Conservation (phyloP, 2,113 vertebrate species). For the Archocentrus centrarchus region DNA sequence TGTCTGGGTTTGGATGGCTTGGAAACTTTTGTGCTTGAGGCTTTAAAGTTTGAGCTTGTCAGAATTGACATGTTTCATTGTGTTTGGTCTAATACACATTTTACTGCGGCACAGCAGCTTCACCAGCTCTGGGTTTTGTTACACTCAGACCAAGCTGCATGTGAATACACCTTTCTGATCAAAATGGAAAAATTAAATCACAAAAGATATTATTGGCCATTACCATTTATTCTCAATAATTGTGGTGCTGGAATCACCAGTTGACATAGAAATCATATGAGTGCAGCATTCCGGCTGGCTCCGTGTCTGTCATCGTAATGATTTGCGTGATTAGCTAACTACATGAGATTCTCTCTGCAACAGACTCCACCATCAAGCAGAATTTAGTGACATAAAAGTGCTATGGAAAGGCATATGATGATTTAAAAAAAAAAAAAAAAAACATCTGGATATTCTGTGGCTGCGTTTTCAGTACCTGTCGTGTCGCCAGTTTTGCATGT, state of each 20-base stretch:
- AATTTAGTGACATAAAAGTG: conserved; percentile 12
- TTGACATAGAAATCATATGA: neutral
- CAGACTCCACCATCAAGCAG: neutral
- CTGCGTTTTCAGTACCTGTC: conserved; percentile 15
- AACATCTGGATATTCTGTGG: neutral
- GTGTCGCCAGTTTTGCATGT: neutral
- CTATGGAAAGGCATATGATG: neutral
- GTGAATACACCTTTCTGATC: neutral
- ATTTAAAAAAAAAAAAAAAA: neutral
- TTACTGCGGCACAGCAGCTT: neutral
- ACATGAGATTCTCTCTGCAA: no score
- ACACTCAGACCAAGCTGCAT: neutral
- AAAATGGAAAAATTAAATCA: neutral
- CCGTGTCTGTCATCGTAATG: neutral
- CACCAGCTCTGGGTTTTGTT: neutral
- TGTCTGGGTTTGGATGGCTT: conserved; percentile 1
- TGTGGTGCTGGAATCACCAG: no score
- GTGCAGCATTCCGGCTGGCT: neutral
- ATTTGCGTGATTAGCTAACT: no score
- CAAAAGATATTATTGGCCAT: neutral
- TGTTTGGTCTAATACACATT: neutral
- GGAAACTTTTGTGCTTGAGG: neutral
- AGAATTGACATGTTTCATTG: neutral
- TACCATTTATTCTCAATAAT: neutral
- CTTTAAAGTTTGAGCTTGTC: neutral